These are phyloP conservation scores for Drosophila melanocephala DNA, from an alignment of 2,888 invertebrate species.

Conservation along the genomic window DNA sequence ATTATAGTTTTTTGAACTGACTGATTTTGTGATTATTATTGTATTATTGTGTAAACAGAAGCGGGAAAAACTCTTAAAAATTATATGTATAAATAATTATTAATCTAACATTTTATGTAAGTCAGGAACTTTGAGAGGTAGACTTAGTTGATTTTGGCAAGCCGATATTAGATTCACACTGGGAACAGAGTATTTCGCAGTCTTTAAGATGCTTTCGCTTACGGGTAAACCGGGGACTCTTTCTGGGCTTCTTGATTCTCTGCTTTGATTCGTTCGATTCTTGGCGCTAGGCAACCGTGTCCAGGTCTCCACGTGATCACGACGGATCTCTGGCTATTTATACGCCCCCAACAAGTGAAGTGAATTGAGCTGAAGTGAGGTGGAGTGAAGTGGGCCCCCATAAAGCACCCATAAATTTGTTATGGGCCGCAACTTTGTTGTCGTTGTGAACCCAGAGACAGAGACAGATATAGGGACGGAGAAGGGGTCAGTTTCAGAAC, in stretches of 20 bases:
- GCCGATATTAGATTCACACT: neutral
- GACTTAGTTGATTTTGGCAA: neutral
- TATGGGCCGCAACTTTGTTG: slow-evolving; percentile 69
- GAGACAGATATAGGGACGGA: neutral
- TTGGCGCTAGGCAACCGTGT: slow-evolving; percentile 46
- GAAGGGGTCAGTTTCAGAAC: neutral
- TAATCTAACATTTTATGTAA: neutral
- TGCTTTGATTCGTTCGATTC: neutral
- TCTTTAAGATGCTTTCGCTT: neutral
- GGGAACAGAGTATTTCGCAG: neutral
- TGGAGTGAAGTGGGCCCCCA: slow-evolving; percentile 35
- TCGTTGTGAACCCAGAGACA: neutral
- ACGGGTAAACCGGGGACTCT: neutral
- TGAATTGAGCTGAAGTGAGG: slow-evolving; percentile 33
- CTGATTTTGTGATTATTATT: neutral
- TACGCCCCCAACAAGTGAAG: slow-evolving; percentile 46
- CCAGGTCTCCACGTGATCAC: slow-evolving; percentile 25
- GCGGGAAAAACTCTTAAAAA: neutral
- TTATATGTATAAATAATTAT: neutral
- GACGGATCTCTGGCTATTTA: slow-evolving; percentile 36
- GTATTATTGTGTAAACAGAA: neutral
- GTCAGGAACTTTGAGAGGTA: neutral
- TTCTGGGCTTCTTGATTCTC: neutral
- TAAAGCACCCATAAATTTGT: slow-evolving; percentile 66
- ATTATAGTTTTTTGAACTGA: neutral